Evolutionary conservation across 2,113 vertebrate species (phyloP), one percentile per base, ranked within the genome.

Genomic region (Psephotus haematonotus): DNA sequence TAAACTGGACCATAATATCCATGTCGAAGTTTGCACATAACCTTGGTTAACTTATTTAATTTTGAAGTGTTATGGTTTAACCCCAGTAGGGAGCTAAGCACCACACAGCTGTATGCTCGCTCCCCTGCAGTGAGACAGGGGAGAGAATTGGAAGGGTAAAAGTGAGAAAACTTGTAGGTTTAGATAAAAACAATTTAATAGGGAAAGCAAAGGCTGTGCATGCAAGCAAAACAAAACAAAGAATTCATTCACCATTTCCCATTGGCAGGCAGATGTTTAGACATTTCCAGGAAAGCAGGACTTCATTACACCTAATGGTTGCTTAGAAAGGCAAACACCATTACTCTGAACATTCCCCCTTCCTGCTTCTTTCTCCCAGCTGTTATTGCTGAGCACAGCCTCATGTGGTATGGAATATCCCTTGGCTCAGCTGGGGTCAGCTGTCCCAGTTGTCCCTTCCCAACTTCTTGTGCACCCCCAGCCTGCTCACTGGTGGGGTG

Each of bases 331-430:
- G 50, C 35, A 70, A 49, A 63, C 0, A 0, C 11, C 4, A 0
- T 70, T 17, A 39, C 17, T 75, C 11, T 0, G 0, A n/a, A 53
- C 2, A 1, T 74, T 10, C 20, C 47, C 25, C 33, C 8, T 77
- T 64, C 37, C 27, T 47, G 11, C 13, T 7, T 18, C 33, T 69
- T 60, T 81, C n/a, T 72, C 25, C 17, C 44, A 43, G 29, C 13
- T 92, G 79, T 71, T 63, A 27, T 18, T 70, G n/a, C 41, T 67
- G 55, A 79, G n/a, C n/a, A 52, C 18, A 60, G 18, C 27, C 24
- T 86, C 11, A 6, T 52, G 10, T 16, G 39, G 27, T 52, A 7
- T 33, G 46, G 69, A 10, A 13, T 27, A 41, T 49, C 10, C 11
- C 31, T 82, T 41, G 47, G 12, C 22, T 76, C 49, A 53, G 6